These are phyloP conservation scores for Athripsodes cinereus DNA, from an alignment of 2,888 invertebrate species.

Conservation along the genomic window DNA sequence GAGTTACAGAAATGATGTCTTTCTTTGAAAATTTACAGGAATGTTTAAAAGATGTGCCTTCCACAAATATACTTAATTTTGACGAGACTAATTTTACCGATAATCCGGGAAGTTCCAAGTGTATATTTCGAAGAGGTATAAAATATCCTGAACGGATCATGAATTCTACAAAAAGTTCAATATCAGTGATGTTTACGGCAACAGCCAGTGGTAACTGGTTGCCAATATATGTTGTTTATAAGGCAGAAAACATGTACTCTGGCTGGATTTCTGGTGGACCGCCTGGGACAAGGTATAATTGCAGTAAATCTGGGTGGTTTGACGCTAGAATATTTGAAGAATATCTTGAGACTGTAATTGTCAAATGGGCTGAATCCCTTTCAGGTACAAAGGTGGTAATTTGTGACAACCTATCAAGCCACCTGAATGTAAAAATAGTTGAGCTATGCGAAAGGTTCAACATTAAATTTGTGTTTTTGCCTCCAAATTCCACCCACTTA, in stretches of 20 bases:
- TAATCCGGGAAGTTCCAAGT: too few species aligned
- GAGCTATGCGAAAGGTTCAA: neutral
- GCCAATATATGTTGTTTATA: conserved; percentile 6
- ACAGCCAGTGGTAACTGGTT: neutral
- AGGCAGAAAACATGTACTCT: neutral
- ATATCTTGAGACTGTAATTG: neutral
- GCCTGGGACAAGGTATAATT: neutral
- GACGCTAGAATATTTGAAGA: conserved; percentile 2
- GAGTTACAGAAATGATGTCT: too few species aligned
- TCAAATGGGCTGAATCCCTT: neutral
- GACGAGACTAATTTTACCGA: too few species aligned
- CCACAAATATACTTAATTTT: too few species aligned
- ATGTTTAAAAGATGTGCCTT: too few species aligned
- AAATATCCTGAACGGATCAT: too few species aligned
- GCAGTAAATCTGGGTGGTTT: neutral
- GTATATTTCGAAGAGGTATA: too few species aligned
- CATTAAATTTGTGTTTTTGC: conserved; percentile 4
- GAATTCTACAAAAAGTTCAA: neutral
- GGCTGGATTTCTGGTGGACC: neutral
- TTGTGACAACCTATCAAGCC: too few species aligned
- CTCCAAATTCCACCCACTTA: conserved; percentile 1
- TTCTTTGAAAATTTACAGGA: too few species aligned
- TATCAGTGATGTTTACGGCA: neutral
- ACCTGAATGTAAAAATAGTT: neutral
- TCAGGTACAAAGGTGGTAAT: neutral